phyloP scores from a whole-genome alignment of 2,113 vertebrate genomes.

The Thunnus thynnus region DNA sequence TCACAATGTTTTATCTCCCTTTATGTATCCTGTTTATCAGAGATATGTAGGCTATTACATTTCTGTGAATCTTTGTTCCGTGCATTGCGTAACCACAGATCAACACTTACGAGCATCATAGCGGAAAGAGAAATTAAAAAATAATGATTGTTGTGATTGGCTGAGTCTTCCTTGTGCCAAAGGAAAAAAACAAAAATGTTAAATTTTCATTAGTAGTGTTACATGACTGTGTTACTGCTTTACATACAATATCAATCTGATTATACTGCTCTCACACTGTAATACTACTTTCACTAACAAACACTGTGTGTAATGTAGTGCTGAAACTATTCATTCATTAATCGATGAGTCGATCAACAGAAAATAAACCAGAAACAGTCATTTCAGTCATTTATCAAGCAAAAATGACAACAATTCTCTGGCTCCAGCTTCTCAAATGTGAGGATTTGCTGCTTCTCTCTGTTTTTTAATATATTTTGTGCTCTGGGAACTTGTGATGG shows the following conservation, averaged over 20 bases:
- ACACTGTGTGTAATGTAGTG: too few relatives aligned
- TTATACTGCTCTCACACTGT: background rate
- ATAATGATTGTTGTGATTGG: too few relatives aligned
- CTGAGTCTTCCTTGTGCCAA: background rate
- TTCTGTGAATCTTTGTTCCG: background rate
- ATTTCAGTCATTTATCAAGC: background rate
- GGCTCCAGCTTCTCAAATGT: background rate
- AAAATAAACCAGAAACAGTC: too few relatives aligned
- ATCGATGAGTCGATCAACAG: background rate
- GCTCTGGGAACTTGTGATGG: too few relatives aligned
- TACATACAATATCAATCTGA: background rate
- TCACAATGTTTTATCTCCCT: too few relatives aligned
- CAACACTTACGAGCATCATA: too few relatives aligned
- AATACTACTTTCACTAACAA: background rate
- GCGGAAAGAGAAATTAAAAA: background rate
- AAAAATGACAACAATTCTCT: background rate
- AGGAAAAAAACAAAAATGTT: background rate
- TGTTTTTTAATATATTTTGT: too few relatives aligned
- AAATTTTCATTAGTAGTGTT: background rate
- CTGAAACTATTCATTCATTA: background rate
- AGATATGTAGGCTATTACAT: background rate
- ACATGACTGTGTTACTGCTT: too few relatives aligned
- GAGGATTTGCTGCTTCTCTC: background rate
- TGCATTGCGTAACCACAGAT: background rate
- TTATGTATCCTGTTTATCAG: too few relatives aligned